phyloP scores from a whole-genome alignment of 2,888 invertebrate genomes.

The Trichogramma evanescens region DNA sequence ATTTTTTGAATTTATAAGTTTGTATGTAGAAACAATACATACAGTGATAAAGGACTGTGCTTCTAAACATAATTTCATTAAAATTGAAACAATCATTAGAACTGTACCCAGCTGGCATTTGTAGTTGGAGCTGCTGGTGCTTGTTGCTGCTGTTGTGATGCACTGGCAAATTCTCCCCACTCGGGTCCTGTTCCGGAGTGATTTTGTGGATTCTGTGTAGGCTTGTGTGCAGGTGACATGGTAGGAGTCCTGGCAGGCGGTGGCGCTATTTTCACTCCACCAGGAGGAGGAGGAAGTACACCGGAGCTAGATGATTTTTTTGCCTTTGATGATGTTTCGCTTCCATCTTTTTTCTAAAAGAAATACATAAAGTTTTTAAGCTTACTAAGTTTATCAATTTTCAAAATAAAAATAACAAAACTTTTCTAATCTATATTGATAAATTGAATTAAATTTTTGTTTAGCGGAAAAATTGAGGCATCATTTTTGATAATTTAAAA shows the following conservation, averaged over 20 bases:
- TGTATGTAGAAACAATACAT: slow-evolving; percentile 24
- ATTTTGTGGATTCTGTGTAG: slow-evolving; percentile 51
- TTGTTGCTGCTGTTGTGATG: slow-evolving; percentile 35
- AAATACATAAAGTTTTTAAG: slow-evolving; percentile 17
- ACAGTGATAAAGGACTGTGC: slow-evolving; percentile 29
- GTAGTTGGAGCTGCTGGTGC: slow-evolving; percentile 29
- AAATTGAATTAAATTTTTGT: not conserved
- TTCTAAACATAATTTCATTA: slow-evolving; percentile 26
- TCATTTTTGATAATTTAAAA: not conserved
- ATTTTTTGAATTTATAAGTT: slow-evolving; percentile 11
- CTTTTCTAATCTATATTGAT: not conserved
- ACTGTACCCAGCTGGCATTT: slow-evolving; percentile 47
- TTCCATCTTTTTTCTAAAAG: slow-evolving; percentile 79
- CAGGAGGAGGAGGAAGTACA: slow-evolving; percentile 77
- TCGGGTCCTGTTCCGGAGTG: slow-evolving; percentile 51
- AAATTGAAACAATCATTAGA: slow-evolving; percentile 33
- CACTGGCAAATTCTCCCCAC: slow-evolving; percentile 72
- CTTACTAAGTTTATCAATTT: not conserved
- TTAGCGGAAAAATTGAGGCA: not conserved
- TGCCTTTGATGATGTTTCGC: slow-evolving; percentile 62
- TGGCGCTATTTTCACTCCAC: slow-evolving; percentile 66
- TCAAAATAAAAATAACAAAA: not conserved
- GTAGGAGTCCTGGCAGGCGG: slow-evolving; percentile 62
- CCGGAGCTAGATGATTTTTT: slow-evolving; percentile 56
- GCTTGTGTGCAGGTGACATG: slow-evolving; percentile 71